These are phyloP conservation scores for Drosophila anomelani DNA, from an alignment of 2,888 invertebrate species.

Conservation along the genomic window DNA sequence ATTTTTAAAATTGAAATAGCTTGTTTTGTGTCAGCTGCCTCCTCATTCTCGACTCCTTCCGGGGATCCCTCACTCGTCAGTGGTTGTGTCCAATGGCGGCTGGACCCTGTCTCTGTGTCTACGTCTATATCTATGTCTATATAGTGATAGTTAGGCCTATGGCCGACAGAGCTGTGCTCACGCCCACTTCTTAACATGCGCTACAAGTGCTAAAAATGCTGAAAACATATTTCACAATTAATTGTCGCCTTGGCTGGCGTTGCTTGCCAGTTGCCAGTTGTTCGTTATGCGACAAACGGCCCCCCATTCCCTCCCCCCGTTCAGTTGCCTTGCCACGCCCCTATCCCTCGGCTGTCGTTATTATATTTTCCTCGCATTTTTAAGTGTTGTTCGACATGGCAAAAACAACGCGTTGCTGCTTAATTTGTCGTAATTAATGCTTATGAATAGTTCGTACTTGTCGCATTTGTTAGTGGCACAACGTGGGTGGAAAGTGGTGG, in stretches of 20 bases:
- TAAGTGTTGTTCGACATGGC: constrained; percentile 78
- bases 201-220: constrained; percentile 79
- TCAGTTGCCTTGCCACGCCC: constrained; percentile 17
- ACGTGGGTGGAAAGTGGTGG: constrained; percentile 10
- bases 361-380: constrained; percentile 71
- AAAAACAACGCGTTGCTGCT: constrained; percentile 78
- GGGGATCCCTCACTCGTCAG: constrained; percentile 22
- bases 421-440: constrained; percentile 80
- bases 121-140: constrained; percentile 19
- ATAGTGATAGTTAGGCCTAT: constrained; percentile 34
- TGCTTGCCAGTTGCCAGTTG: constrained; percentile 27
- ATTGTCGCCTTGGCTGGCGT: constrained; percentile 69
- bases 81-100: constrained; percentile 29
- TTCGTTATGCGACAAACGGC: constrained; percentile 41
- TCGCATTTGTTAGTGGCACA: constrained; percentile 66
- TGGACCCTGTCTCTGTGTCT: constrained; percentile 4
- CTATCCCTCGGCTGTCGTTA: constrained; percentile 25
- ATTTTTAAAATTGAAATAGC: constrained; percentile 59
- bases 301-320: background rate
- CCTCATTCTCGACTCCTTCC: background rate
- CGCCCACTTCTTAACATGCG: constrained; percentile 73
- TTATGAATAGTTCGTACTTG: constrained; percentile 78
- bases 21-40: constrained; percentile 42
- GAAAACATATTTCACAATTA: constrained; percentile 80
- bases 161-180: constrained; percentile 39